Conservation (phyloP, 2,888 invertebrate genomes). For the Zygogramma bicolorata region DNA sequence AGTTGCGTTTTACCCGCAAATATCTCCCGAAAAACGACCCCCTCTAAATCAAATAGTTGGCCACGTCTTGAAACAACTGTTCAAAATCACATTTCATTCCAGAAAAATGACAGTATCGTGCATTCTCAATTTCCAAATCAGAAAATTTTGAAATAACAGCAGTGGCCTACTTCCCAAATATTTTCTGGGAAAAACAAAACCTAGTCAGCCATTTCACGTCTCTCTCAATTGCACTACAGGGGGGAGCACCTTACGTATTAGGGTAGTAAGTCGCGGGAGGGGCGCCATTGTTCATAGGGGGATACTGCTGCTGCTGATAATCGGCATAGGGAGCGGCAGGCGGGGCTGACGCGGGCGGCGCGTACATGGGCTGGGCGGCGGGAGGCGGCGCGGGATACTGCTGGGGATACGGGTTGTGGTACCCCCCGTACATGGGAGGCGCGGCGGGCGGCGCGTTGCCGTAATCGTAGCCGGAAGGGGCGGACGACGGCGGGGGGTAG, state of each 20-base stretch:
- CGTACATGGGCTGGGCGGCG: constrained; percentile 48
- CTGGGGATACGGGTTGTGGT: constrained; percentile 59
- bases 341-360: constrained; percentile 47
- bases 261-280: constrained; percentile 51
- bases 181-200: background rate
- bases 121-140: background rate
- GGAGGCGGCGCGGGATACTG: constrained; percentile 60
- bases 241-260: constrained; percentile 48
- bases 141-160: background rate
- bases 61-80: no score
- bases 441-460: constrained; percentile 39
- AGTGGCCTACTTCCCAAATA: background rate
- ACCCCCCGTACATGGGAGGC: constrained; percentile 54
- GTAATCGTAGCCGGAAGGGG: constrained; percentile 38
- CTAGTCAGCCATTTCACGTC: background rate
- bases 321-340: constrained; percentile 56
- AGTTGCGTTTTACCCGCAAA: no score
- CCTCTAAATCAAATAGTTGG: no score
- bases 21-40: no score
- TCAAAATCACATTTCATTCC: no score
- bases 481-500: constrained; percentile 48
- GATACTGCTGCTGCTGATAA: constrained; percentile 58
- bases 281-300: constrained; percentile 44
- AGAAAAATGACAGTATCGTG: no score
- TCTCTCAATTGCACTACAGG: constrained; percentile 1